Evolutionary conservation across 2,797 vertebrate genomes (phyloP).

Genomic region (Natrix natrix): DNA sequence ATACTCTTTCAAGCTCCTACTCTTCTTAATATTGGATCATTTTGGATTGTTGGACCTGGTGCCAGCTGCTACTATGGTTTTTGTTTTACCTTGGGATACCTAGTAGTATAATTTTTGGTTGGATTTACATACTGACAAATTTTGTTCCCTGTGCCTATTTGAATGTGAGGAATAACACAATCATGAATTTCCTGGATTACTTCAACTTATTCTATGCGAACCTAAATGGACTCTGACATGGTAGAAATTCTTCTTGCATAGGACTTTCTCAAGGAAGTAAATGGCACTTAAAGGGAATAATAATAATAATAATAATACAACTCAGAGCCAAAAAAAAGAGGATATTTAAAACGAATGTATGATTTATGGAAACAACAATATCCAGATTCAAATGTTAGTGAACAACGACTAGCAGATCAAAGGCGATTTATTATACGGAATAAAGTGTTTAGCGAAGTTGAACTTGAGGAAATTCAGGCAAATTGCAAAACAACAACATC

Average conservation of each 20-base stretch:
- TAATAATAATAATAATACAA: too few relatives aligned
- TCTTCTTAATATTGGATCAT: neutral
- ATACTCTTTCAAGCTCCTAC: neutral
- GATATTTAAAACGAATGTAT: too few relatives aligned
- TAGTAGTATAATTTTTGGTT: neutral
- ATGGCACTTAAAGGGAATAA: neutral
- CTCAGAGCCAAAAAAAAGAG: too few relatives aligned
- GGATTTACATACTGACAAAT: neutral
- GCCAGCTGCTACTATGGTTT: neutral
- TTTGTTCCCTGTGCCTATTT: neutral
- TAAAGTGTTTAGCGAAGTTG: too few relatives aligned
- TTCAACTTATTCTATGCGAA: too few relatives aligned
- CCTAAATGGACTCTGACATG: neutral
- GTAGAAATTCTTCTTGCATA: neutral
- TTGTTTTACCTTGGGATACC: neutral
- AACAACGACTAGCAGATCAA: too few relatives aligned
- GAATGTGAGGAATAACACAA: neutral
- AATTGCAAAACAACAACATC: too few relatives aligned
- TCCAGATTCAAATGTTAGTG: too few relatives aligned
- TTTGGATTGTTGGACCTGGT: neutral
- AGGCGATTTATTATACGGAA: too few relatives aligned
- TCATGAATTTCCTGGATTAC: neutral
- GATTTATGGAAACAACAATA: too few relatives aligned
- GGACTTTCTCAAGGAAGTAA: neutral
- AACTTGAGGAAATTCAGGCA: too few relatives aligned